A percentile compares a stretch with the other conserved stretches of the same genome.
Conservation (phyloP, 2,113 vertebrate species). For the Eubucco bourcierii region DNA sequence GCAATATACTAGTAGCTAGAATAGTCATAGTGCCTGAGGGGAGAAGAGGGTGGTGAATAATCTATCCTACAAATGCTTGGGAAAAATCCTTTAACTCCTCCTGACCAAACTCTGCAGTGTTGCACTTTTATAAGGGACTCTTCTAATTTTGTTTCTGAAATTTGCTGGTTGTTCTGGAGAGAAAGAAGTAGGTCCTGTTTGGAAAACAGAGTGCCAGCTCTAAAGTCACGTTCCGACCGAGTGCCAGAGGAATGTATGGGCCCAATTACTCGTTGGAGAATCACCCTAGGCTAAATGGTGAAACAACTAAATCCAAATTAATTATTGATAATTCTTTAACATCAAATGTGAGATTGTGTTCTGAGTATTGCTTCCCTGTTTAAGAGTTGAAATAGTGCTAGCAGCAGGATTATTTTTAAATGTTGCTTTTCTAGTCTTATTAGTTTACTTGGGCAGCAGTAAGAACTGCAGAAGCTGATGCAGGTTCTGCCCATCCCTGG, state of each 20-base stretch:
- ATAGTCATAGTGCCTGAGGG: neutral
- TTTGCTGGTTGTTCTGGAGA: neutral
- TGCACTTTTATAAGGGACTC: neutral
- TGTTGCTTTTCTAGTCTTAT: neutral
- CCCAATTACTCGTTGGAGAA: neutral
- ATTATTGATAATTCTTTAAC: slow-evolving; percentile 24
- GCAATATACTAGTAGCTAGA: slow-evolving; percentile 43
- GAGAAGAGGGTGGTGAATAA: slow-evolving; percentile 39
- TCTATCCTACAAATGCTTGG: slow-evolving; percentile 7
- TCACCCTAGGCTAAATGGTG: slow-evolving; percentile 4
- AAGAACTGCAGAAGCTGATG: neutral
- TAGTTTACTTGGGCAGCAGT: neutral
- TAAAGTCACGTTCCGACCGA: neutral
- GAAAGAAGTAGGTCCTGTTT: neutral
- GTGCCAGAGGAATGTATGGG: neutral
- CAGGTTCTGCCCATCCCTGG: neutral
- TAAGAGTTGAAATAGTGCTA: neutral
- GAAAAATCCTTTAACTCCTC: neutral
- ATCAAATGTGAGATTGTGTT: neutral
- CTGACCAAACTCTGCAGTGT: neutral
- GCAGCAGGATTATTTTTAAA: neutral
- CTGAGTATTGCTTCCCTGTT: neutral
- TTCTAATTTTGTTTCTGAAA: neutral
- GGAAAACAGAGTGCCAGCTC: neutral
- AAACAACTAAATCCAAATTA: neutral